phyloP scores from a whole-genome alignment of 2,113 vertebrate genomes.

The Phylloscopus whistleri region DNA sequence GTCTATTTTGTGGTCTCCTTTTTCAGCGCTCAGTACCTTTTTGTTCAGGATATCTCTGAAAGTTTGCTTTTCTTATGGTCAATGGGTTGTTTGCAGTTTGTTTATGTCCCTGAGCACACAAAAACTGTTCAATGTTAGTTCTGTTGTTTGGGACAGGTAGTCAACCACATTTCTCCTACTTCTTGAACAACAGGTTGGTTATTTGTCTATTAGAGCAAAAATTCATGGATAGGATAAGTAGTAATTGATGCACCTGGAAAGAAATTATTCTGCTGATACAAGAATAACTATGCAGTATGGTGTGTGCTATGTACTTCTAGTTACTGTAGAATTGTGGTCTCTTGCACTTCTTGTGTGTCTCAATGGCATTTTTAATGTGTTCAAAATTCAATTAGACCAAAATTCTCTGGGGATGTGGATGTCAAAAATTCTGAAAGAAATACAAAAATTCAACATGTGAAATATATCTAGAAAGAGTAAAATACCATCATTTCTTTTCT shows the following conservation, averaged over 20 bases:
- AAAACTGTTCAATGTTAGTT: background rate
- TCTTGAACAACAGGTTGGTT: background rate
- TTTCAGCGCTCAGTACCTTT: background rate
- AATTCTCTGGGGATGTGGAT: background rate
- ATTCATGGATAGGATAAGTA: background rate
- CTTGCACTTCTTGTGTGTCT: background rate
- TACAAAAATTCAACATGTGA: background rate
- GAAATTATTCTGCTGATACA: background rate
- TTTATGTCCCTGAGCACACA: background rate
- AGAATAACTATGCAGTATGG: accelerated
- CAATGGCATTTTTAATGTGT: background rate
- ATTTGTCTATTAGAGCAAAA: background rate
- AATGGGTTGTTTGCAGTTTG: background rate
- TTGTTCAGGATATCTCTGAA: background rate
- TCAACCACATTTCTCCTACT: background rate
- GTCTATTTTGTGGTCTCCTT: background rate
- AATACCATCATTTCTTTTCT: accelerated
- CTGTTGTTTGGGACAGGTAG: background rate
- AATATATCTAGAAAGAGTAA: background rate
- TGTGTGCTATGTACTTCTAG: background rate
- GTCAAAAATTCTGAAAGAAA: background rate
- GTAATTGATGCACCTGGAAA: background rate
- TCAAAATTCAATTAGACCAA: background rate
- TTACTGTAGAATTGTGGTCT: background rate
- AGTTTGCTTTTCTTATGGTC: background rate